Evolutionary conservation across 2,113 vertebrate species (phyloP), one percentile per base, ranked within the genome.

Genomic region (Chrysemys picta): DNA sequence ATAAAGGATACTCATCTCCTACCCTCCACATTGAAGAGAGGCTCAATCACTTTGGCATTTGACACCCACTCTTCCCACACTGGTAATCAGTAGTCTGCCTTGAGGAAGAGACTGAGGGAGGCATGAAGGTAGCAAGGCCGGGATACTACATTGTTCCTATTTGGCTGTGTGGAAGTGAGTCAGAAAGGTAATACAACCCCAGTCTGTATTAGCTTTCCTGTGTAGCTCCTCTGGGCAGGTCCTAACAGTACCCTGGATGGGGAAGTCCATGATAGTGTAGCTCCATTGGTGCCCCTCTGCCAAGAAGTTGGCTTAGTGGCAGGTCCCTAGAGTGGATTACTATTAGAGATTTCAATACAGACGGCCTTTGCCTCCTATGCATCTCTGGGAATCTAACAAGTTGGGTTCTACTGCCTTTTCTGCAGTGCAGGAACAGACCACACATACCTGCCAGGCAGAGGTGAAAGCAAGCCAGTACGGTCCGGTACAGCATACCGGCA

Each of bases 241-340:
- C 31, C 16, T 65, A 10, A 10, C 27, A 19, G 8, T 13, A 72
- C n/a, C 16, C n/a, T 38, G 35, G 16, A 17, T 72, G 65, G 21
- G 69, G n/a, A 10, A 38, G 22, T 65, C 17, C n/a, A 38, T 75
- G 69, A 4, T 24, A 19, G n/a, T 45, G 19, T n/a, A 38, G 19
- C 16, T 72, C 72, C 38, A 24, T 6, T 75, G 38, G 38, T 42
- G 19, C 38, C 7, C 8, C 9, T 42, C n/a, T 75, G 0, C 14
- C 49, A 6, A 27, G 24, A 53, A 82, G 3, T 3, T 78, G 38
- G 7, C 11, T 47, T 3, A 35, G 80, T 85, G 92, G 45, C 82
- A 72, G 10, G 57, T 35, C 42, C 35, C 1, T 38, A 10, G 14
- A n/a, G 50, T 22, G 22, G 22, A 54, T n/a, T 49, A 29, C 19